Base-by-base conservation (phyloP, 1,140 invertebrate species). In the Whitmania pigra region DNA sequence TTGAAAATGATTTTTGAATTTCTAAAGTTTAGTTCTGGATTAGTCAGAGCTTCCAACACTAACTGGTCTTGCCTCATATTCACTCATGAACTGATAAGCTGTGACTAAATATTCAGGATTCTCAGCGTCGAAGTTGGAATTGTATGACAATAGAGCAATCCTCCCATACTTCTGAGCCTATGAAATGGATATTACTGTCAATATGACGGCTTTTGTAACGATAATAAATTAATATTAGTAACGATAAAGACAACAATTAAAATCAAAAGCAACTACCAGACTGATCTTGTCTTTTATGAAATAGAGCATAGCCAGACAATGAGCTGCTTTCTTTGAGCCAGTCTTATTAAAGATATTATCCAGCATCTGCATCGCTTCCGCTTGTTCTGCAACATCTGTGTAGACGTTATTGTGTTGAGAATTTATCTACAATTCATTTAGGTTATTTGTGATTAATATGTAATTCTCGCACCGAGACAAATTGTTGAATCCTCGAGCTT, bases 261-360 rank as follows among this genome's bases (percentile, higher is more conserved):
- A 49, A 63, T 25, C 22, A n/a, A 63, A 63, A 63, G 11, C 29
- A 63, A 13, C 11, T 63, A 63, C 57, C 4, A 63, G 11, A 63
- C 57, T 63, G 22, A 63, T 63, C 29, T 63, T 63, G 57, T 63
- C 57, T 63, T 63, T 22, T 25, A 63, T 63, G 57, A 63, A 63
- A 25, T 22, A 63, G 20, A 63, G 57, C 57, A 63, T 63, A 22
- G 57, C 57, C 22, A 63, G 57, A 63, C 13, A 63, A 63, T 63
- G 57, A 63, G 57, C 57, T 13, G 57, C 57, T 63, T 63, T 63
- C 22, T 63, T 63, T 3, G 22, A 63, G 22, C 57, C 57, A n/a
- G 57, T 63, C 22, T 63, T 63, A 63, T 22, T 25, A 63, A 63
- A 63, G 9, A 63, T 63, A 63, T 25, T 25, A n/a, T 63, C 22